These are phyloP conservation scores for Otocyon megalotis DNA, from an alignment of 2,113 vertebrate species.

Conservation along the genomic window DNA sequence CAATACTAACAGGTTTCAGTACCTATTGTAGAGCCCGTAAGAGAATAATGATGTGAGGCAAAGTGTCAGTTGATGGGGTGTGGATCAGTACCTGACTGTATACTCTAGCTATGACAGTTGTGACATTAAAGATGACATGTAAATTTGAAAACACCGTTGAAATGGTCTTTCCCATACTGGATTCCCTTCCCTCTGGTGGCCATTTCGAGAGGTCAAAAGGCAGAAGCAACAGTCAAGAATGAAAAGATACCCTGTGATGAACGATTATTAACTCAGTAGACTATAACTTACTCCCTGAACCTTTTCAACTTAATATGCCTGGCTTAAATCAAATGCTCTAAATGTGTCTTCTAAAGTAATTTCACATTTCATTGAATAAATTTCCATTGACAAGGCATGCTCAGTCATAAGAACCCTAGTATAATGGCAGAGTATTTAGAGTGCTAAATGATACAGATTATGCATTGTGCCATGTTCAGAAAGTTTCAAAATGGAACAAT, in stretches of 20 bases:
- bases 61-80: neutral
- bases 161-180: neutral
- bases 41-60: neutral
- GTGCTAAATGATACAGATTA: conserved; percentile 57
- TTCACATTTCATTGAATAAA: conserved; percentile 61
- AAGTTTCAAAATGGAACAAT: conserved; percentile 61
- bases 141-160: neutral
- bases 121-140: neutral
- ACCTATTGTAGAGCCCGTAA: neutral
- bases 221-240: neutral
- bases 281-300: neutral
- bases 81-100: neutral
- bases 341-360: conserved; percentile 63
- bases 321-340: neutral
- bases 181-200: neutral
- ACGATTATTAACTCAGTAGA: neutral
- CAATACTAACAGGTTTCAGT: neutral
- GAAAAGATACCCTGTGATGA: neutral
- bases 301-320: neutral
- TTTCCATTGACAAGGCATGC: conserved; percentile 28
- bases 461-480: conserved; percentile 38
- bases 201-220: neutral
- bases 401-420: neutral
- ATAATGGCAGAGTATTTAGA: conserved; percentile 50
- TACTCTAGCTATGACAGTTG: neutral